Percentiles rank a stretch among this genome's conserved stretches.
Evolutionary conservation across 1,140 invertebrate species (phyloP).

Genomic region (Diplogasteroides magnus): DNA sequence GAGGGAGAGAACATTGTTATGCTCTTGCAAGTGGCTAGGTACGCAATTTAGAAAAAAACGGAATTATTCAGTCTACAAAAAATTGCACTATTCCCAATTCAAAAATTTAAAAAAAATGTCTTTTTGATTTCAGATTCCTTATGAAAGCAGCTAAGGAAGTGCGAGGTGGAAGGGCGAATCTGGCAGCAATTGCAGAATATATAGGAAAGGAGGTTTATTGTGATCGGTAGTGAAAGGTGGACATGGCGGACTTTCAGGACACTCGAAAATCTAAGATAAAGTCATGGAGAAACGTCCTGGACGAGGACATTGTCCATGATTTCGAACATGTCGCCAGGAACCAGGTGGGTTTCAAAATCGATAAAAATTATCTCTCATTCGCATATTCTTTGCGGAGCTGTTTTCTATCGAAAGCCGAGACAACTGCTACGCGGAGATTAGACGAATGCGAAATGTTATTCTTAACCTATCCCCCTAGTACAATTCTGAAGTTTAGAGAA

Average conservation of each 20-base stretch:
- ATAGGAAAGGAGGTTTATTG: not conserved
- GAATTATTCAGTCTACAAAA: not conserved
- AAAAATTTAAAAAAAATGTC: slow-evolving; percentile 32
- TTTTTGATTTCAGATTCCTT: slow-evolving; percentile 41
- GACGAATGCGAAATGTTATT: too few species aligned
- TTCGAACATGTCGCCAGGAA: slow-evolving; percentile 28
- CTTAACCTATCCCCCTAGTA: too few species aligned
- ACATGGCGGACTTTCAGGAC: not conserved
- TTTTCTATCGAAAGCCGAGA: too few species aligned
- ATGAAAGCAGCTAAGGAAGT: slow-evolving; percentile 44
- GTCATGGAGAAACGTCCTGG: slow-evolving; percentile 11
- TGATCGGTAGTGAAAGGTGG: not conserved
- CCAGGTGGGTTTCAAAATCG: not conserved
- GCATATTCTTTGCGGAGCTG: slow-evolving; percentile 54
- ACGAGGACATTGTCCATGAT: slow-evolving; percentile 31
- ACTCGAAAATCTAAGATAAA: slow-evolving; percentile 2
- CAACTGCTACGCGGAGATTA: too few species aligned
- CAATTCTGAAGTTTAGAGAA: not conserved
- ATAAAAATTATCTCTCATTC: slow-evolving; percentile 38
- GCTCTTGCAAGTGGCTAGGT: slow-evolving; percentile 78
- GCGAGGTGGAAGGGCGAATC: slow-evolving; percentile 6
- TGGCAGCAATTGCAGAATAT: slow-evolving; percentile 16
- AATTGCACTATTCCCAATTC: slow-evolving; percentile 3
- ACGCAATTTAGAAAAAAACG: slow-evolving; percentile 36
- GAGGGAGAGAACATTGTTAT: slow-evolving; percentile 90